Evolutionary conservation across 2,888 invertebrate genomes (phyloP).

Genomic region (Drosophila borborema): DNA sequence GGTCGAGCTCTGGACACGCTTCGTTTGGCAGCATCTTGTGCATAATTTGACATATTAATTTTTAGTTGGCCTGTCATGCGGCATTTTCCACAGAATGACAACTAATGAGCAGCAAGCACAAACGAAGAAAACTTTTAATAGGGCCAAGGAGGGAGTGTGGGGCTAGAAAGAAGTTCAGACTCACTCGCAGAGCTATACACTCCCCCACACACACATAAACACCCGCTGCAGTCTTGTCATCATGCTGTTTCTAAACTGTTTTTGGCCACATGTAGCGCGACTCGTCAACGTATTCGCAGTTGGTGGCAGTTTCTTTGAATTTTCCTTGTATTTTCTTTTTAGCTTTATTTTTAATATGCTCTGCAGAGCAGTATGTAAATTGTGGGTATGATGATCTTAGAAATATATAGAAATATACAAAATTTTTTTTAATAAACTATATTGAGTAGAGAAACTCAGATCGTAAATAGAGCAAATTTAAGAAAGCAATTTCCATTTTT

Average conservation of each 20-base stretch:
- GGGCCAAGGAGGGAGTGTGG: background rate
- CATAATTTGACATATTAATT: constrained; percentile 80
- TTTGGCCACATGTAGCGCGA: constrained; percentile 57
- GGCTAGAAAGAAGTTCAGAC: background rate
- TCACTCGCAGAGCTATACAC: background rate
- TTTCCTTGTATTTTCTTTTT: constrained; percentile 35
- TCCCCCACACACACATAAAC: background rate
- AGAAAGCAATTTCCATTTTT: too few species aligned
- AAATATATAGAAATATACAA: too few species aligned
- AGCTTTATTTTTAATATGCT: constrained; percentile 5
- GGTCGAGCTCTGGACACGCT: constrained; percentile 62
- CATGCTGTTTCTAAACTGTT: constrained; percentile 31
- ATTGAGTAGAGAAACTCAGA: too few species aligned
- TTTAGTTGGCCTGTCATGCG: constrained; percentile 59
- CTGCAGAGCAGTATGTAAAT: background rate
- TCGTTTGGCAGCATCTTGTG: constrained; percentile 49
- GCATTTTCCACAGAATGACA: constrained; percentile 56
- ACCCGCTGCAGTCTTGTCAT: background rate
- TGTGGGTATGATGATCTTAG: background rate
- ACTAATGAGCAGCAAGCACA: constrained; percentile 48
- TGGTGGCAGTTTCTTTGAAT: constrained; percentile 67
- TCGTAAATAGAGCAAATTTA: too few species aligned
- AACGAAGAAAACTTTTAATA: background rate
- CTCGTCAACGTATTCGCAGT: constrained; percentile 48
- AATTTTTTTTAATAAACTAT: too few species aligned